Base-by-base conservation (phyloP, 2,797 vertebrate genomes). In the Lithobates sylvaticus region DNA sequence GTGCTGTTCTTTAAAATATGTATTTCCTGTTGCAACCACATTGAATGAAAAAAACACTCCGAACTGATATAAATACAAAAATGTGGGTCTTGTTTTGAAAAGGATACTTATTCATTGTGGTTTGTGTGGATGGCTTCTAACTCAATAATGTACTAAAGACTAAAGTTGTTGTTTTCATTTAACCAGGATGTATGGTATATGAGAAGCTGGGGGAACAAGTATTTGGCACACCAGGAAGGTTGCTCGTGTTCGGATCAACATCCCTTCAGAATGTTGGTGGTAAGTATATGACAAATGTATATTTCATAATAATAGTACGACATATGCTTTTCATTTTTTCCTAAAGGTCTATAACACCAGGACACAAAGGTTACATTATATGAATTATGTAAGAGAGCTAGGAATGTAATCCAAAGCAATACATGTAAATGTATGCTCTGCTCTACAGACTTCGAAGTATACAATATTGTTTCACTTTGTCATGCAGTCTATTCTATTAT, bases 191-290 rank as follows among this genome's bases (percentile, higher is more conserved):
- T 89, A 94, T 95, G 94, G 94, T 95, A 10, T 96, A 95, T 88
- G 95, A 96, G 89, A 95, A 95, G 81, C 89, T 96, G 44, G 95
- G 95, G 32, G 93, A 95, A 50, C 93, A 94, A 81, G 88, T 95
- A 84, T 95, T 95, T 0, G 94, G 95, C 58, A 93, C 92, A 26
- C 93, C 94, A 12, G 95, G 95, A 76, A 95, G 91, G 88, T 85
- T 94, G 5, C 81, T 94, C 83, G 93, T 95, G 80, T 96, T 96
- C 81, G 95, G 94, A 89, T 92, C 95, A 74, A 95, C 94, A 15
- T 94, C 94, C 69, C 92, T 96, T n/a, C 95, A 95, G 89, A 95
- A 95, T 0, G 87, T 91, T 85, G 95, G 95, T 93, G 95, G 95
- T 95, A 93, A 93, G 89, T 84, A 61, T 5, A 27, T 29, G 44